Base-by-base conservation (phyloP, 2,797 vertebrate genomes). In the Erithacus rubecula region DNA sequence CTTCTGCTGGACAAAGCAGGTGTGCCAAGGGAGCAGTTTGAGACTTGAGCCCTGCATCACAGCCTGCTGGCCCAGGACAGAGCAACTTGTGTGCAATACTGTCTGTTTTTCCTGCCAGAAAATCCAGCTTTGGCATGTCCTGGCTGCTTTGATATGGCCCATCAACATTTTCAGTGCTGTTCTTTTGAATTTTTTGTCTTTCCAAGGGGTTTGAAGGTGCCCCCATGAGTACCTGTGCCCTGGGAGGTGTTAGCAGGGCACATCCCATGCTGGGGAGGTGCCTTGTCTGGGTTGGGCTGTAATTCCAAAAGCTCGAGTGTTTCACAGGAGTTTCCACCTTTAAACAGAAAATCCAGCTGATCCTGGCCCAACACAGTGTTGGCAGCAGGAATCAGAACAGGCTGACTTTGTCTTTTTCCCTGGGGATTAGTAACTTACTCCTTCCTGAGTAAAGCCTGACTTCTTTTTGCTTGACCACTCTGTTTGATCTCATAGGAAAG, bases 371-470 rank as follows among this genome's bases (percentile, higher is more conserved):
- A 80, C 74, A 37, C 47, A 17, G 56, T 43, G 77, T 13, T 94
- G 86, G 87, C 86, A 88, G 16, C 53, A 89, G 80, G 43, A 87
- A 46, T 69, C 39, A 32, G 69, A 93, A 34, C 80, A 78, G 63
- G 37, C 59, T 90, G 94, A 91, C 67, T 84, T 91, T 88, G 68
- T 27, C 16, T 8, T 39, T 53, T 63, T 59, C 21, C 18, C 44
- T 36, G 32, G 81, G 49, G 59, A 65, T 95, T 85, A 70, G 87
- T 41, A 77, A 39, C 68, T 63, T 43, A 63, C 32, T 85, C 71
- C 49, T 53, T 63, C 68, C 82, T 85, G 39, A 56, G 53, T 82
- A 87, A 64, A 87, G 78, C 64, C 79, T 86, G 63, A 27, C 65
- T 72, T 83, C 67, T 44, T 69, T 85, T 72, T 91, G 30, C 87